Percentiles rank a stretch among this genome's conserved stretches.
phyloP scores from a whole-genome alignment of 2,888 invertebrate genomes.

The Bellardia pandia region DNA sequence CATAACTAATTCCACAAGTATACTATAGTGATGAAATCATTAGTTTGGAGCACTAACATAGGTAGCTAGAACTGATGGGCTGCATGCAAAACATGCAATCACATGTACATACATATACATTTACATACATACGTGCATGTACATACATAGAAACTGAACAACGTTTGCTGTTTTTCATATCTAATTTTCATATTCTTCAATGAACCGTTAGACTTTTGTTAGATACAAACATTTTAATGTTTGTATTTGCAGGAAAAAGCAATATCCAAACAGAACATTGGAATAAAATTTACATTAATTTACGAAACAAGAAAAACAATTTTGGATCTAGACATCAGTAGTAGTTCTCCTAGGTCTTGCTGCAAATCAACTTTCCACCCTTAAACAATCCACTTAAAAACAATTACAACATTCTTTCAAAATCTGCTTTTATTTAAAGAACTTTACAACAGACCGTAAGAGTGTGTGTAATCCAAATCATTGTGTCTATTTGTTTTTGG shows the following conservation, averaged over 20 bases:
- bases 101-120: not conserved
- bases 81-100: not conserved
- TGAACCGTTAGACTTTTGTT: slow-evolving; percentile 9
- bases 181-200: slow-evolving; percentile 42
- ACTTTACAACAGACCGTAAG: not conserved
- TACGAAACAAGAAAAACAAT: too few relatives aligned
- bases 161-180: slow-evolving; percentile 43
- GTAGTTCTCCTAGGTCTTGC: too few relatives aligned
- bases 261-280: not conserved
- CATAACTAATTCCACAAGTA: too few relatives aligned
- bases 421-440: not conserved
- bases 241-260: not conserved
- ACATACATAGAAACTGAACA: not conserved
- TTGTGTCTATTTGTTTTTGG: not conserved
- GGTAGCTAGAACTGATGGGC: too few relatives aligned
- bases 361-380: too few relatives aligned
- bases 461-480: not conserved
- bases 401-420: not conserved
- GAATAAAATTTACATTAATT: not conserved
- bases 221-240: not conserved
- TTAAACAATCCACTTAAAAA: not conserved
- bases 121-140: not conserved
- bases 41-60: too few relatives aligned
- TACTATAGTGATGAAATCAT: too few relatives aligned
- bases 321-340: too few relatives aligned